A percentile compares a stretch with the other conserved stretches of the same genome.
These are phyloP conservation scores for Siniperca scherzeri DNA, from an alignment of 2,797 vertebrate species.

Conservation along the genomic window DNA sequence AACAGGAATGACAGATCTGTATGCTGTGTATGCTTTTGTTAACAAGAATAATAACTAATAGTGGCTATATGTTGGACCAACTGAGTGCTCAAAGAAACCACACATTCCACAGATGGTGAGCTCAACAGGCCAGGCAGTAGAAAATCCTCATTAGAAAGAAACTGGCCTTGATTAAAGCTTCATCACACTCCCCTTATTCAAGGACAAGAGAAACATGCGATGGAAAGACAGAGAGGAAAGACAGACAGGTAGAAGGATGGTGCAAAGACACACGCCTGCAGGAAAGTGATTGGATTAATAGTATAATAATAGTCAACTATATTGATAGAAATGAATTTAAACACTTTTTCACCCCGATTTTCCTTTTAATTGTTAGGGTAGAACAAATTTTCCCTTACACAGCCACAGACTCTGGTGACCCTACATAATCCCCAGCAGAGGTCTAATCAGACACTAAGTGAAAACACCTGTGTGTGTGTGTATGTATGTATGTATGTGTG, in stretches of 20 bases:
- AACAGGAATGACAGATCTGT: constrained; percentile 20
- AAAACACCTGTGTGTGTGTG: neutral
- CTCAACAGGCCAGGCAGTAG: constrained; percentile 24
- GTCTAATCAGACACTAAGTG: neutral
- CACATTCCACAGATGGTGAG: constrained; percentile 44
- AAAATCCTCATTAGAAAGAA: constrained; percentile 18
- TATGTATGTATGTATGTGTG: too few species aligned
- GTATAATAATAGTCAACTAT: neutral
- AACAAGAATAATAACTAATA: neutral
- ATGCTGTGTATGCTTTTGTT: neutral
- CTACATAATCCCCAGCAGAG: too few species aligned
- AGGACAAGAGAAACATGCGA: constrained; percentile 8
- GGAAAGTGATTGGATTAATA: constrained; percentile 2
- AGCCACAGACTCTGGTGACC: too few species aligned
- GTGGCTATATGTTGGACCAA: constrained; percentile 10
- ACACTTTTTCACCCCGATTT: neutral
- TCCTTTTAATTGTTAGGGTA: neutral
- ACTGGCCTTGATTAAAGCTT: constrained; percentile 42
- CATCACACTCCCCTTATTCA: constrained; percentile 17
- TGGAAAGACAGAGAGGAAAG: constrained; percentile 15
- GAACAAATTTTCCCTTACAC: neutral
- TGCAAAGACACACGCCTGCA: neutral
- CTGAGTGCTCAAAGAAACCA: neutral
- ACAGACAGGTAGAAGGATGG: constrained; percentile 13
- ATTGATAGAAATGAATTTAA: neutral